phyloP scores from a whole-genome alignment of 2,797 vertebrate genomes.

The Cuniculus paca region DNA sequence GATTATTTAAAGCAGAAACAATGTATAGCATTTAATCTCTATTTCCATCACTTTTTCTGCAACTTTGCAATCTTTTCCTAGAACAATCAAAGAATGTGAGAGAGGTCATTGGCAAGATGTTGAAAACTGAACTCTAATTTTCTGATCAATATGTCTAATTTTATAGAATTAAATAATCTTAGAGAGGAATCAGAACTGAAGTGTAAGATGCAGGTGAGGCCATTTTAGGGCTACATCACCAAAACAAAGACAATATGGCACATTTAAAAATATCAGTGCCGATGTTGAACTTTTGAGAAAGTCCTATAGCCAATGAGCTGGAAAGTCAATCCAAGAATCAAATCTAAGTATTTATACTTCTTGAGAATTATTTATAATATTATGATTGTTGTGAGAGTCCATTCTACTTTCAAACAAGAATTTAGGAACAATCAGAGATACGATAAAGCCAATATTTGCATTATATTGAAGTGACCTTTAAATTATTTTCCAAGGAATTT shows the following conservation, averaged over 20 bases:
- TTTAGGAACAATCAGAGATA: neutral
- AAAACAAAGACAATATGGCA: neutral
- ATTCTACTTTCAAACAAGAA: neutral
- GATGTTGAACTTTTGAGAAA: constrained; percentile 15
- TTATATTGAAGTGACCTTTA: neutral
- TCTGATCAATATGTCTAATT: neutral
- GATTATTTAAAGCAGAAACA: neutral
- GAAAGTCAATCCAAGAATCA: constrained; percentile 21
- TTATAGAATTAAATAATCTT: neutral
- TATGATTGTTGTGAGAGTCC: neutral
- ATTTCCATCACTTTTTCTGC: neutral
- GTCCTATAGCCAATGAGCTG: neutral
- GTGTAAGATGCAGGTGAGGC: neutral
- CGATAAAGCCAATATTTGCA: neutral
- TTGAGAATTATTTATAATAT: neutral
- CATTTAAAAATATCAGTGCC: neutral
- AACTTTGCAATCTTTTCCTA: neutral
- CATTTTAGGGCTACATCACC: neutral
- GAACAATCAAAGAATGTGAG: neutral
- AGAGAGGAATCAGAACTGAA: neutral
- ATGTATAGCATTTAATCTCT: neutral
- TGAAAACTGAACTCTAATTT: constrained; percentile 13
- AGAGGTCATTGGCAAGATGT: neutral
- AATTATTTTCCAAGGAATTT: neutral
- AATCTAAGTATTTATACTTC: neutral